Evolutionary conservation across 2,888 invertebrate species (phyloP).

Genomic region (Perizoma flavofasciatum): DNA sequence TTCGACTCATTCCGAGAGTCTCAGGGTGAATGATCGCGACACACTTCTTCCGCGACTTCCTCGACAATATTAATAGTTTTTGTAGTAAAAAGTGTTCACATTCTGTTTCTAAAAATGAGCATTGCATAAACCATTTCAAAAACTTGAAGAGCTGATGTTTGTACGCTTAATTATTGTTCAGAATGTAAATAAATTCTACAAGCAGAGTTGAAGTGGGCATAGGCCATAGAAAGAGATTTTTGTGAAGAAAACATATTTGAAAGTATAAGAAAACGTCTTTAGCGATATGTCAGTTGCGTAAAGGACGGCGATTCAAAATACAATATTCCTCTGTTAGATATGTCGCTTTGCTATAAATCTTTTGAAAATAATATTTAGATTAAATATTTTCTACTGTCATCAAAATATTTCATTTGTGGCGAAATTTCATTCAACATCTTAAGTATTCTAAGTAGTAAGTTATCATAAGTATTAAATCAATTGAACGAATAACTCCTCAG

Average conservation of each 20-base stretch:
- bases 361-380: slow-evolving; percentile 43
- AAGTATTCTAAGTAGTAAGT: slow-evolving; percentile 30
- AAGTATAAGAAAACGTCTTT: slow-evolving; percentile 47
- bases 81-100: too few relatives aligned
- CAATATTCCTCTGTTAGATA: slow-evolving; percentile 44
- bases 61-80: too few relatives aligned
- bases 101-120: too few relatives aligned
- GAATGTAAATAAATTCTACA: slow-evolving; percentile 24
- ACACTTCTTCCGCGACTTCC: too few relatives aligned
- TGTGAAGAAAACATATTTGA: slow-evolving; percentile 8
- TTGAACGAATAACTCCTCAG: slow-evolving; percentile 32
- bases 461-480: slow-evolving; percentile 38
- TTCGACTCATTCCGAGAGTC: too few relatives aligned
- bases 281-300: slow-evolving; percentile 64
- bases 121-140: slow-evolving; percentile 20
- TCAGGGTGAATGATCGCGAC: too few relatives aligned
- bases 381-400: slow-evolving; percentile 39
- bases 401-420: slow-evolving; percentile 41
- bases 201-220: slow-evolving; percentile 16
- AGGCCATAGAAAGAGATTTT: slow-evolving; percentile 41
- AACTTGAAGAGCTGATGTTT: slow-evolving; percentile 27
- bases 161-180: slow-evolving; percentile 33
- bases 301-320: slow-evolving; percentile 42
- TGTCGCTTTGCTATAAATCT: slow-evolving; percentile 44
- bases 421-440: slow-evolving; percentile 31